Conservation (phyloP, 2,888 invertebrate species). For the Eristalis intricaria region DNA sequence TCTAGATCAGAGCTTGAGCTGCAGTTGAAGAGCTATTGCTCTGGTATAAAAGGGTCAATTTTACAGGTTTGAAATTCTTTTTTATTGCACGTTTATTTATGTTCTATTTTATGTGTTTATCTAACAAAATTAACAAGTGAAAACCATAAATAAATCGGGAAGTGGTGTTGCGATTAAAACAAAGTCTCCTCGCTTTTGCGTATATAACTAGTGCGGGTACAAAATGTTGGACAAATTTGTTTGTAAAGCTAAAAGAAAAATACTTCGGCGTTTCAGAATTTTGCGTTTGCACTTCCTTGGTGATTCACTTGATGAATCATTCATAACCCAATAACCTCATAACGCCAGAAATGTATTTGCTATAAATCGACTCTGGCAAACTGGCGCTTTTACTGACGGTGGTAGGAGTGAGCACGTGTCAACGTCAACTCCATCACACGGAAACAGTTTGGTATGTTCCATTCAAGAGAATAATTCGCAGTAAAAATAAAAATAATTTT, state of each 20-base stretch:
- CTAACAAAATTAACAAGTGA: background rate
- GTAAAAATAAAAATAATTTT: background rate
- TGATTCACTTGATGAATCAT: background rate
- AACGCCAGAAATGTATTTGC: background rate
- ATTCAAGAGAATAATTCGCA: background rate
- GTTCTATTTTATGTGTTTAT: background rate
- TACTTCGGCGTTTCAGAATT: background rate
- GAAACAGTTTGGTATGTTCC: background rate
- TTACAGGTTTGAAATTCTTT: slow-evolving; percentile 51
- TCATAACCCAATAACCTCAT: background rate
- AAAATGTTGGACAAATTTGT: background rate
- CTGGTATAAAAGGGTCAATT: slow-evolving; percentile 74
- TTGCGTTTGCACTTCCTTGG: background rate
- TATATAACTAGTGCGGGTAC: background rate
- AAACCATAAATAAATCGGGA: background rate
- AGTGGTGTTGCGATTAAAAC: background rate
- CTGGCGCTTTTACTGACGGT: background rate
- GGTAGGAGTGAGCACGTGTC: background rate
- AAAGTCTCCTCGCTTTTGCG: background rate
- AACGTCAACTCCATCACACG: background rate
- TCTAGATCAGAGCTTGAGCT: slow-evolving; percentile 87
- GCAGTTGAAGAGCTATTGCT: slow-evolving; percentile 85
- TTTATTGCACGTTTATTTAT: slow-evolving; percentile 64
- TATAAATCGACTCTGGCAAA: background rate
- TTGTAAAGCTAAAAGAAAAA: background rate